A percentile compares a stretch with the other conserved stretches of the same genome.
Conservation (phyloP, 2,888 invertebrate species). For the Orthosia cruda region DNA sequence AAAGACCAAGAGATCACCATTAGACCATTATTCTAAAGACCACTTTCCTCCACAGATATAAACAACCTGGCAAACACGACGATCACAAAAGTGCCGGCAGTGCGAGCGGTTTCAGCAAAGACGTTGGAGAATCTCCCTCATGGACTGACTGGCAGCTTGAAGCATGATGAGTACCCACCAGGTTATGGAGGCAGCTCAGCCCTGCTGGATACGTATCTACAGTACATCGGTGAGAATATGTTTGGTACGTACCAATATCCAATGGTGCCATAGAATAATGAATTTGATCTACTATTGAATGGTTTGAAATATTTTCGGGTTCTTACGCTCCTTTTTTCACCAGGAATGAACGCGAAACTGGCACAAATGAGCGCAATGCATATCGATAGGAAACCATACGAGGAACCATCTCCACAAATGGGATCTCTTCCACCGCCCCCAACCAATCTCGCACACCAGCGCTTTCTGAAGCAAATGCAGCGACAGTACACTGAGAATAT, state of each 20-base stretch:
- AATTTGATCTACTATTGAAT: no score
- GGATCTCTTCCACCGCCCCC: slow-evolving; percentile 91
- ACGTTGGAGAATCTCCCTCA: slow-evolving; percentile 93
- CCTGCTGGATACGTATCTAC: slow-evolving; percentile 96
- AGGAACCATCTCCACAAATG: slow-evolving; percentile 92
- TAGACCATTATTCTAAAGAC: background rate
- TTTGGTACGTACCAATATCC: slow-evolving; percentile 88
- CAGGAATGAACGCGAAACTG: slow-evolving; percentile 95
- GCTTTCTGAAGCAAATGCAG: slow-evolving; percentile 93
- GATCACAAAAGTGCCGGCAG: slow-evolving; percentile 93
- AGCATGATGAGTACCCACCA: slow-evolving; percentile 94
- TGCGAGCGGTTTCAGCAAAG: slow-evolving; percentile 93
- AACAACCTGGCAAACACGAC: slow-evolving; percentile 92
- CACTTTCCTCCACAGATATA: slow-evolving; percentile 79
- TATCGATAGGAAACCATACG: slow-evolving; percentile 89
- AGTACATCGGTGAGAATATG: slow-evolving; percentile 97
- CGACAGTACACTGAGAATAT: slow-evolving; percentile 92
- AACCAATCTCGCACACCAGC: slow-evolving; percentile 91
- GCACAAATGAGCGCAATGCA: slow-evolving; percentile 94
- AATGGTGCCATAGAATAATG: background rate
- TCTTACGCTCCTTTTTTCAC: slow-evolving; percentile 60
- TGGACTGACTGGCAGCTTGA: slow-evolving; percentile 92
- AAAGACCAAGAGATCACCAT: background rate
- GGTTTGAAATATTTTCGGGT: no score
- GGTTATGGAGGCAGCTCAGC: slow-evolving; percentile 95